Percentiles rank a stretch among this genome's conserved stretches.
Conservation (phyloP, 2,797 vertebrate genomes). For the Poecilia picta region DNA sequence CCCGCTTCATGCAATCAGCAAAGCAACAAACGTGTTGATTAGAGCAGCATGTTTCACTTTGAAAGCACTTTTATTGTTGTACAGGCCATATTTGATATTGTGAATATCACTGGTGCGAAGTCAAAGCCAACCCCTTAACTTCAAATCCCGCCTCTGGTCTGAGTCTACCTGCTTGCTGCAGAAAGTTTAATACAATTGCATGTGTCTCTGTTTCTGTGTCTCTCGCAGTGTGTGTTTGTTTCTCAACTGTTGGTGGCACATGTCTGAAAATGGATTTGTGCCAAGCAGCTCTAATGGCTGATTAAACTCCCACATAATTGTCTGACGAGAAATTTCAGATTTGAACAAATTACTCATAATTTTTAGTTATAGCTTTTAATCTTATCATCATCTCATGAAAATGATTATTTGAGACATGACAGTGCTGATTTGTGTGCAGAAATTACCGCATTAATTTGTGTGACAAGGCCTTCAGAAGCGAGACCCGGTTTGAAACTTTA, state of each 20-base stretch:
- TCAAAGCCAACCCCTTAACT: not conserved
- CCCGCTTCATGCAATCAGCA: not conserved
- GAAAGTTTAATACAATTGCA: not conserved
- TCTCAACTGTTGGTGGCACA: not conserved
- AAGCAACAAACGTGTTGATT: not conserved
- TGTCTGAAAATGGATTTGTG: not conserved
- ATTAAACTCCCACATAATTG: not conserved
- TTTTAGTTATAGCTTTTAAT: not conserved
- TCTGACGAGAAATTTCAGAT: not conserved
- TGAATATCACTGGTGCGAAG: not conserved
- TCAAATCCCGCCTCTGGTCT: not conserved
- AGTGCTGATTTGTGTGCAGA: slow-evolving; percentile 28
- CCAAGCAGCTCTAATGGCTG: not conserved
- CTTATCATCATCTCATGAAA: not conserved
- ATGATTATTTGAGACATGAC: not conserved
- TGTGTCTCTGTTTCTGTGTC: not conserved
- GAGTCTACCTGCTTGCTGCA: slow-evolving; percentile 28
- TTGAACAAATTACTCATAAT: not conserved
- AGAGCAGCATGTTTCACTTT: not conserved
- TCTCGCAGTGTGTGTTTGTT: not conserved
- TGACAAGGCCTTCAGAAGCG: slow-evolving; percentile 4
- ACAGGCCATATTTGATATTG: not conserved
- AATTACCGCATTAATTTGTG: slow-evolving; percentile 12
- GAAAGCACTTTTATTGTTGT: not conserved
- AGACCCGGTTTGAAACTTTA: slow-evolving; percentile 38